Evolutionary conservation across 2,888 invertebrate genomes (phyloP).

Genomic region (Drosophila kuntzei): DNA sequence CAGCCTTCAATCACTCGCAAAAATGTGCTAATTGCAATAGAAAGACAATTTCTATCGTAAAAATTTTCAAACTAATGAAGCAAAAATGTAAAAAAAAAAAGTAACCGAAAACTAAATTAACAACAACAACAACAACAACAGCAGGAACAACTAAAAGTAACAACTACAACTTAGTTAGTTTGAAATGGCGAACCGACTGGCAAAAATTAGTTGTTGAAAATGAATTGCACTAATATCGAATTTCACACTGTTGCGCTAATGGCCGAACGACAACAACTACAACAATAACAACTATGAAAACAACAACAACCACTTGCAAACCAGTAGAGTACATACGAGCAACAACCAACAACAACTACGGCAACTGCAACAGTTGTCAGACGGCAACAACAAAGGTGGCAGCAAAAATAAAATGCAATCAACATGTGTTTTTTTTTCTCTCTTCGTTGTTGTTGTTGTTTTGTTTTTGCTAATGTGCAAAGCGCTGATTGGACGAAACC

Average conservation of each 20-base stretch:
- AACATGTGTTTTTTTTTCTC: constrained; percentile 64
- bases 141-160: constrained; percentile 12
- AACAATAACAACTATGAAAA: constrained; percentile 24
- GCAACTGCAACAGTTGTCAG: constrained; percentile 51
- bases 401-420: constrained; percentile 69
- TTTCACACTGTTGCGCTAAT: constrained; percentile 82
- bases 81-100: constrained; percentile 45
- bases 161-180: constrained; percentile 32
- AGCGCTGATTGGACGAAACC: constrained; percentile 83
- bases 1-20: constrained; percentile 74
- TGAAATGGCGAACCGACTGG: constrained; percentile 51
- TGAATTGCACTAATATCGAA: constrained; percentile 82
- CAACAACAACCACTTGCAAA: constrained; percentile 39
- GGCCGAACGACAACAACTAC: constrained; percentile 57
- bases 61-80: constrained; percentile 72
- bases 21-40: constrained; percentile 79
- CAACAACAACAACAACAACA: constrained; percentile 7
- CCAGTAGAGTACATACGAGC: constrained; percentile 38
- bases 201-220: constrained; percentile 79
- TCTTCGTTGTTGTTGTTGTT: constrained; percentile 40
- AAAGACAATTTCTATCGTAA: constrained; percentile 78
- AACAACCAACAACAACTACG: constrained; percentile 49
- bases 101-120: constrained; percentile 12
- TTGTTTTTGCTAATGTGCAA: constrained; percentile 74
- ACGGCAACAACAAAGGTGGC: constrained; percentile 71